Base-by-base conservation (phyloP, 2,113 vertebrate species). In the Macquaria ambigua region DNA sequence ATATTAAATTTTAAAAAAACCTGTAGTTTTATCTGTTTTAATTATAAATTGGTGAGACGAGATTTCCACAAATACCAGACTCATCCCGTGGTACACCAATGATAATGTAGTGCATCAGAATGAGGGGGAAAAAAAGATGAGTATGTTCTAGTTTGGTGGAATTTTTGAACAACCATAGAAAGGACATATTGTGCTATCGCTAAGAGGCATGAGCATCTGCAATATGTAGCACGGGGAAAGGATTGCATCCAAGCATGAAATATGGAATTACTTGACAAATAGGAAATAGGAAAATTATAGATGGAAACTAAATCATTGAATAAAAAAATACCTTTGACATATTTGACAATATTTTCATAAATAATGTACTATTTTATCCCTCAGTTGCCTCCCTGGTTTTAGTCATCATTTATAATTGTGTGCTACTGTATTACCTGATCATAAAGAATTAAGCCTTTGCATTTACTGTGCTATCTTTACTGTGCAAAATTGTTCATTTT, bases 201-300 rank as follows among this genome's bases (percentile, higher is more conserved):
- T 87, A 85, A 86, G 85, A 88, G 91, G 87, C 90, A 93, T 81
- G 80, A 79, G 74, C 86, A 73, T 70, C 87, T 87, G 88, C 89
- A 85, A 84, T 93, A 82, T 87, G 87, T 85, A 81, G 87, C 67
- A 89, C 39, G 14, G 82, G 83, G 70, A 70, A 79, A 82, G 85
- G 81, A 75, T 70, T 80, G 86, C 89, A 92, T 81, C 79, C 89
- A 87, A 82, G 85, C 91, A 92, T 93, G 90, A 94, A 94, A 94
- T 92, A 90, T 90, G 76, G 84, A 93, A 94, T 90, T 88, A 89
- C 83, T 86, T 89, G 84, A 90, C 84, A 87, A 89, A 89, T 89
- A 89, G 81, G 68, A 90, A 89, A 89, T 39, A 77, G 69, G 64
- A 87, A 83, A 87, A 90, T 85, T 82, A 91, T 76, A 74, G 81